A percentile compares a stretch with the other conserved stretches of the same genome.
These are phyloP conservation scores for Hassar affinis DNA, from an alignment of 2,113 vertebrate species.

Conservation along the genomic window DNA sequence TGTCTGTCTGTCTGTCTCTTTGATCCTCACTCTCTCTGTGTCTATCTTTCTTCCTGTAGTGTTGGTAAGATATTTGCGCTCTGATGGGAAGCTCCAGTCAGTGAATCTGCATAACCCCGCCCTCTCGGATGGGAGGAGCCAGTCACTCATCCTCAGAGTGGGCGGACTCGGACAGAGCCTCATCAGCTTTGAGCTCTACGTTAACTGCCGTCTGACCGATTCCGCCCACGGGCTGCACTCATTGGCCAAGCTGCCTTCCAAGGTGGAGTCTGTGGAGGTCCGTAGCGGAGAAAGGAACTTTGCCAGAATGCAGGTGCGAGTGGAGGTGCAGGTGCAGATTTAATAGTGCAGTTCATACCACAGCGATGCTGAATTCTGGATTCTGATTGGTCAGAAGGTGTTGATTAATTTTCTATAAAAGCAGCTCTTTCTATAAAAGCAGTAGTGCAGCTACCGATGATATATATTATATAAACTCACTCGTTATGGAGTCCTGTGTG, in stretches of 20 bases:
- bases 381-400: not conserved
- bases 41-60: conserved; percentile 61
- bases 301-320: conserved; percentile 78
- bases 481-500: too few species aligned
- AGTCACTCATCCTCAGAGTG: conserved; percentile 77
- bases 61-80: conserved; percentile 80
- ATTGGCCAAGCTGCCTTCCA: conserved; percentile 71
- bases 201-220: conserved; percentile 81
- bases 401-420: not conserved
- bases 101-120: conserved; percentile 80
- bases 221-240: conserved; percentile 76
- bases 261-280: conserved; percentile 75
- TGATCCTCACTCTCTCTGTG: not conserved
- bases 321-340: not conserved
- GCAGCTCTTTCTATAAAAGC: too few species aligned
- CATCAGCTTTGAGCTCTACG: conserved; percentile 77
- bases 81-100: conserved; percentile 79
- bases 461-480: too few species aligned
- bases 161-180: conserved; percentile 72
- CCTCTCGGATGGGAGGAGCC: conserved; percentile 77
- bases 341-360: not conserved
- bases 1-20: not conserved
- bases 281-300: conserved; percentile 76
- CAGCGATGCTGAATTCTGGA: not conserved
- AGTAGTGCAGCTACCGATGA: not conserved